Percentiles rank a stretch among this genome's conserved stretches.
phyloP scores from a whole-genome alignment of 2,797 vertebrate species.

The Astyanax mexicanus region DNA sequence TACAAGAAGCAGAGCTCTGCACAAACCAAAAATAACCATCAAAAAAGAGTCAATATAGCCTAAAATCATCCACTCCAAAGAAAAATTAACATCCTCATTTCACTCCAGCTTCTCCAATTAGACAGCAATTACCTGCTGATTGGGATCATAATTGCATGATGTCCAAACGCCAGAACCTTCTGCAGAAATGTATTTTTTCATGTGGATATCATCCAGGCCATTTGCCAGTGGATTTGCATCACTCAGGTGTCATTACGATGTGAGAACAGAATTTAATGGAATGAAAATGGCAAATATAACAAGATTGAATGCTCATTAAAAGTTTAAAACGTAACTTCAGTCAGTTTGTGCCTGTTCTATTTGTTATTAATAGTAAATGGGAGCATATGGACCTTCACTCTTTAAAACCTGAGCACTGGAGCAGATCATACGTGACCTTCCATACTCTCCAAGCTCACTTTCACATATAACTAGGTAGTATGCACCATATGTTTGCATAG shows the following conservation, averaged over 20 bases:
- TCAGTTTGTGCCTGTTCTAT: background rate
- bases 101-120: conserved; percentile 15
- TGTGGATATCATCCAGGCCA: background rate
- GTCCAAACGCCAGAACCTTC: background rate
- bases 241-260: background rate
- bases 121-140: conserved; percentile 22
- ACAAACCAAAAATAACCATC: background rate
- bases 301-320: background rate
- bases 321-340: background rate
- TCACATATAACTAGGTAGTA: background rate
- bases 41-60: too few species aligned
- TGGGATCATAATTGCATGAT: conserved; percentile 5
- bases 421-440: background rate
- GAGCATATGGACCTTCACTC: background rate
- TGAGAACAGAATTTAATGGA: background rate
- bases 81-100: conserved; percentile 7
- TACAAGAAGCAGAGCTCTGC: background rate
- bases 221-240: background rate
- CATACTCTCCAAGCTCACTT: background rate
- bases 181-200: background rate
- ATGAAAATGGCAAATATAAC: conserved; percentile 2
- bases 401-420: background rate
- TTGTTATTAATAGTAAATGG: conserved; percentile 5
- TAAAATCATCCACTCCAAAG: background rate
- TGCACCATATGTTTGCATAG: background rate